Percentiles rank a stretch among this genome's conserved stretches.
These are phyloP conservation scores for Eurytoma adleriae DNA, from an alignment of 2,888 invertebrate genomes.

Conservation along the genomic window DNA sequence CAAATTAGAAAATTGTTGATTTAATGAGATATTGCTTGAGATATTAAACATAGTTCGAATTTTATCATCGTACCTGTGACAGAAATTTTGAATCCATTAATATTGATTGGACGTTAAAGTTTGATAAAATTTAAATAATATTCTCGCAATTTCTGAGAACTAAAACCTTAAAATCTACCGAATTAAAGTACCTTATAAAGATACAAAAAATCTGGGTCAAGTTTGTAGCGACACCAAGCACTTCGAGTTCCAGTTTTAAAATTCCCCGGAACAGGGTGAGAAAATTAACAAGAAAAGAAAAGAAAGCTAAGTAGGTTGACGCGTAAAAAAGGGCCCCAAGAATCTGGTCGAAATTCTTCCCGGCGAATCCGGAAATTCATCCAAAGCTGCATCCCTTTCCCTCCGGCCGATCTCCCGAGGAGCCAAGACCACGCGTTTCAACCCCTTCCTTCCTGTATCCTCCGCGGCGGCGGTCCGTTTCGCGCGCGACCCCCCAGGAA, in stretches of 20 bases:
- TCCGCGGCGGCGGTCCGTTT: background rate
- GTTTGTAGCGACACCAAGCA: background rate
- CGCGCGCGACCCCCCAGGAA: slow-evolving; percentile 65
- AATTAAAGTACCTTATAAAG: too few relatives aligned
- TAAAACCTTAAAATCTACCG: too few relatives aligned
- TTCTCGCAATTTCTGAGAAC: too few relatives aligned
- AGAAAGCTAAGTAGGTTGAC: background rate
- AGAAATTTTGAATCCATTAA: too few relatives aligned
- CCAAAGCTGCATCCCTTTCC: background rate
- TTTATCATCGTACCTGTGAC: too few relatives aligned
- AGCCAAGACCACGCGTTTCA: slow-evolving; percentile 21
- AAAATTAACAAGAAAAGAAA: background rate
- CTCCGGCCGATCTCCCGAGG: background rate
- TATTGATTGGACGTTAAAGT: too few relatives aligned
- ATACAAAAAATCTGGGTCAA: slow-evolving; percentile 11
- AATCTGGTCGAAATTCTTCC: slow-evolving; percentile 28
- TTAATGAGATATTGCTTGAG: too few relatives aligned
- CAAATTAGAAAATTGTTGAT: too few relatives aligned
- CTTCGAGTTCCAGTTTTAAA: slow-evolving; percentile 37
- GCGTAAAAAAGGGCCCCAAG: background rate
- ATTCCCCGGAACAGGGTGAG: background rate
- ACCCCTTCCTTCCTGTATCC: slow-evolving; percentile 63
- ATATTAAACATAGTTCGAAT: too few relatives aligned
- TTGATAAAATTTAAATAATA: too few relatives aligned
- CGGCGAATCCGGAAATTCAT: slow-evolving; percentile 39